Percentiles rank a stretch among this genome's conserved stretches.
Conservation (phyloP, 2,113 vertebrate species). For the Triplophysa dalaica region DNA sequence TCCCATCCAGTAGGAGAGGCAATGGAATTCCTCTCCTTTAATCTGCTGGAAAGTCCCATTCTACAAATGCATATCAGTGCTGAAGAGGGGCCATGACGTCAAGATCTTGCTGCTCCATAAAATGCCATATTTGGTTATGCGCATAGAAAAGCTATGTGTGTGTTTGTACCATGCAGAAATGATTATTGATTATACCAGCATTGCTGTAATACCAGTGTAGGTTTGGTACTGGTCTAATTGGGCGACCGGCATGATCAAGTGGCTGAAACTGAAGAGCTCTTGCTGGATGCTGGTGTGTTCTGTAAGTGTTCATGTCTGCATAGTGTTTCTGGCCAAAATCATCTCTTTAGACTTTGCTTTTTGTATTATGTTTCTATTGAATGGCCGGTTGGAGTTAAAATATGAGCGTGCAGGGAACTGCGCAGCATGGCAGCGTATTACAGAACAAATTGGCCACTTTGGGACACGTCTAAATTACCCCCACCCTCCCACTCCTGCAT, state of each 20-base stretch:
- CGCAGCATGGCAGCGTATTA: constrained; percentile 8
- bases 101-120: not conserved
- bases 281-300: too few relatives aligned
- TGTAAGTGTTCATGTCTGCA: not conserved
- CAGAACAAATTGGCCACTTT: constrained; percentile 42
- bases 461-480: constrained; percentile 42
- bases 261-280: too few relatives aligned
- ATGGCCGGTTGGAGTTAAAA: not conserved
- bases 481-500: constrained; percentile 38
- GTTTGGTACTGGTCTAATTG: too few relatives aligned
- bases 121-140: not conserved
- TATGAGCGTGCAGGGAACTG: constrained; percentile 5
- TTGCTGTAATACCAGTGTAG: not conserved
- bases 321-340: not conserved
- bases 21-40: constrained; percentile 19
- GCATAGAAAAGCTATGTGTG: not conserved
- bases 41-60: constrained; percentile 50
- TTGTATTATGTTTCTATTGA: not conserved
- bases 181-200: not conserved
- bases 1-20: not conserved
- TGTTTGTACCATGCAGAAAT: not conserved
- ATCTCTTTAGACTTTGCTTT: not conserved
- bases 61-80: constrained; percentile 35
- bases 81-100: constrained; percentile 33
- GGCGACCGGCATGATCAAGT: too few relatives aligned